These are phyloP conservation scores for Amphiprion ocellaris DNA, from an alignment of 2,113 vertebrate species.

Conservation along the genomic window DNA sequence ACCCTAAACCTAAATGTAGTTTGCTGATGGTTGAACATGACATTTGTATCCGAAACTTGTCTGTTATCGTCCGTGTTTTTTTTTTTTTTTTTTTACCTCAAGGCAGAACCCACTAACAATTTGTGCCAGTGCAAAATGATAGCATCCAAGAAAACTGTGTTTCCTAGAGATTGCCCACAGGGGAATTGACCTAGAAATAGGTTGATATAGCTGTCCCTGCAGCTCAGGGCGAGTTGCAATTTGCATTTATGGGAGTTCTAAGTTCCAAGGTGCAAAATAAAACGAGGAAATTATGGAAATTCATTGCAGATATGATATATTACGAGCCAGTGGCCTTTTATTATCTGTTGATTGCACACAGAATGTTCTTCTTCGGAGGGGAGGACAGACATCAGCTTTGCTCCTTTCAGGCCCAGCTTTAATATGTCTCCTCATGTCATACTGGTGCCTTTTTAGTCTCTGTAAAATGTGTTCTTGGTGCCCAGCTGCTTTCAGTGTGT, in stretches of 20 bases:
- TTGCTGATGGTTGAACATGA: slow-evolving; percentile 4
- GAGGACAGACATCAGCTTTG: slow-evolving; percentile 7
- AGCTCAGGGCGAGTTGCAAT: slow-evolving; percentile 38
- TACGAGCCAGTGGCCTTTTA: slow-evolving; percentile 44
- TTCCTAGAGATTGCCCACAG: slow-evolving; percentile 41
- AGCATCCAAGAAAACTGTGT: slow-evolving; percentile 34
- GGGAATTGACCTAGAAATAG: slow-evolving; percentile 58
- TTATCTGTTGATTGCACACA: slow-evolving; percentile 42
- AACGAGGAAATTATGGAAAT: slow-evolving; percentile 64
- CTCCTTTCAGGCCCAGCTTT: slow-evolving; percentile 4
- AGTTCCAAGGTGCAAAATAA: slow-evolving; percentile 56
- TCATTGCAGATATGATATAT: slow-evolving; percentile 46
- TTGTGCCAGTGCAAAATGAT: slow-evolving; percentile 43
- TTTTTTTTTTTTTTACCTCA: slow-evolving; percentile 25
- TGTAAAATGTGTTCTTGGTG: slow-evolving; percentile 1
- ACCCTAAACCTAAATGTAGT: neutral
- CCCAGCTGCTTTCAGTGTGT: slow-evolving; percentile 20
- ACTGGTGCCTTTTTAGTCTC: neutral
- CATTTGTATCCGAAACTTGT: slow-evolving; percentile 28
- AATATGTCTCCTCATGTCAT: slow-evolving; percentile 6
- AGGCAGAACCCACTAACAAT: slow-evolving; percentile 40
- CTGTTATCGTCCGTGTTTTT: slow-evolving; percentile 29
- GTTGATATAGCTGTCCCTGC: slow-evolving; percentile 29
- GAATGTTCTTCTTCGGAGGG: slow-evolving; percentile 2
- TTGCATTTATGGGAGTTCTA: slow-evolving; percentile 56